Evolutionary conservation across 1,140 invertebrate genomes (phyloP).

Genomic region (Drusus annulatus): DNA sequence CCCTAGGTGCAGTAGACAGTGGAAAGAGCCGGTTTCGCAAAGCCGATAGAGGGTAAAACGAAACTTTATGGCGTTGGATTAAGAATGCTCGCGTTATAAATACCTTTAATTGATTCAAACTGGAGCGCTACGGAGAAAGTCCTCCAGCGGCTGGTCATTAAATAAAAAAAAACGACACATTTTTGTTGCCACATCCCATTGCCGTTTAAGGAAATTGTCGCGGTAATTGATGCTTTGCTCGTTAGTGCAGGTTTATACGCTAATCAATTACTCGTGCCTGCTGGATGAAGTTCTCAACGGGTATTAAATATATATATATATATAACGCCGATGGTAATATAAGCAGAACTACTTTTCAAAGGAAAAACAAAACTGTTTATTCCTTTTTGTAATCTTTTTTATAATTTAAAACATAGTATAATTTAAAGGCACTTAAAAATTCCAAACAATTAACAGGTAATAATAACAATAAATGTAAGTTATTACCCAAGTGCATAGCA

Average conservation of each 20-base stretch:
- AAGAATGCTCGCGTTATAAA: conserved; percentile 49
- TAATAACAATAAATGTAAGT: too few relatives aligned
- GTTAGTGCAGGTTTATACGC: not conserved
- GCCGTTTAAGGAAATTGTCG: conserved; percentile 20
- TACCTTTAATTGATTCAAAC: conserved; percentile 52
- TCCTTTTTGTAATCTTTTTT: too few relatives aligned
- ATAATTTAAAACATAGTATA: too few relatives aligned
- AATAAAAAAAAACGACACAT: conserved; percentile 22
- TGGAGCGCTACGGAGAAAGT: conserved; percentile 46
- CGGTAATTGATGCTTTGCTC: conserved; percentile 16
- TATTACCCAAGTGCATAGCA: too few relatives aligned
- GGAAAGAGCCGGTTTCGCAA: not conserved
- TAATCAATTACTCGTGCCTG: too few relatives aligned
- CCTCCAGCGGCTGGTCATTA: conserved; percentile 3
- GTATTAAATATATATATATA: too few relatives aligned
- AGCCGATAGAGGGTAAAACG: not conserved
- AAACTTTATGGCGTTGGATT: conserved; percentile 41
- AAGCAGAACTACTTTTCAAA: too few relatives aligned
- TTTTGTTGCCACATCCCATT: conserved; percentile 24
- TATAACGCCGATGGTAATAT: too few relatives aligned
- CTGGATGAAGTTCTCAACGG: too few relatives aligned
- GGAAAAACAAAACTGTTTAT: too few relatives aligned
- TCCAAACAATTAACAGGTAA: too few relatives aligned
- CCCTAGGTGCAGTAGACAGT: not conserved
- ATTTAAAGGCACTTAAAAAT: too few relatives aligned